A percentile compares a stretch with the other conserved stretches of the same genome.
These are phyloP conservation scores for Larimichthys crocea DNA, from an alignment of 2,113 vertebrate species.

Conservation along the genomic window DNA sequence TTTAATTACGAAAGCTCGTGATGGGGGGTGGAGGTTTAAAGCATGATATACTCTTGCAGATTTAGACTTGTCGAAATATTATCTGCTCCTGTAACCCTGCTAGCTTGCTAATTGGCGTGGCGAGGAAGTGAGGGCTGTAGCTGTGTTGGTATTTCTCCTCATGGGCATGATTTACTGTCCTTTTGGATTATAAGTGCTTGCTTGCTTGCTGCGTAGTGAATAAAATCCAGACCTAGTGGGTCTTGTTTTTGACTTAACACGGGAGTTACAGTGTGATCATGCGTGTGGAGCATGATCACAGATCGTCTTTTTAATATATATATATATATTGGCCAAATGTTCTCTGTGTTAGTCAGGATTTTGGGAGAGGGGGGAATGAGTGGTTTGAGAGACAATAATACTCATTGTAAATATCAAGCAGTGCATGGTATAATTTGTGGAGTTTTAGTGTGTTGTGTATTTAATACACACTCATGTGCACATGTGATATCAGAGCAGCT, in stretches of 20 bases:
- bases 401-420: conserved; percentile 10
- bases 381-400: background rate
- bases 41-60: conserved; percentile 8
- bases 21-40: background rate
- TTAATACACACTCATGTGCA: background rate
- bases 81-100: conserved; percentile 63
- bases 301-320: conserved; percentile 33
- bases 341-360: conserved; percentile 10
- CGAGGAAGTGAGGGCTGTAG: conserved; percentile 73
- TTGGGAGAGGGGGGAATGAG: background rate
- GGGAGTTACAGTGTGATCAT: background rate
- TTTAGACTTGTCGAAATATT: conserved; percentile 47
- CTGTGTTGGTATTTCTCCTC: conserved; percentile 71
- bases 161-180: conserved; percentile 33
- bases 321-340: conserved; percentile 23
- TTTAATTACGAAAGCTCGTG: conserved; percentile 25
- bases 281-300: conserved; percentile 13
- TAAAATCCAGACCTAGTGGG: background rate
- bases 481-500: conserved; percentile 5
- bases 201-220: conserved; percentile 1
- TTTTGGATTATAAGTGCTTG: conserved; percentile 9
- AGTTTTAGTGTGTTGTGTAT: conserved; percentile 1
- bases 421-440: conserved; percentile 26
- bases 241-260: conserved; percentile 21
- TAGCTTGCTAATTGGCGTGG: conserved; percentile 83